phyloP scores from a whole-genome alignment of 2,888 invertebrate genomes.

The Esperia sulphurella region DNA sequence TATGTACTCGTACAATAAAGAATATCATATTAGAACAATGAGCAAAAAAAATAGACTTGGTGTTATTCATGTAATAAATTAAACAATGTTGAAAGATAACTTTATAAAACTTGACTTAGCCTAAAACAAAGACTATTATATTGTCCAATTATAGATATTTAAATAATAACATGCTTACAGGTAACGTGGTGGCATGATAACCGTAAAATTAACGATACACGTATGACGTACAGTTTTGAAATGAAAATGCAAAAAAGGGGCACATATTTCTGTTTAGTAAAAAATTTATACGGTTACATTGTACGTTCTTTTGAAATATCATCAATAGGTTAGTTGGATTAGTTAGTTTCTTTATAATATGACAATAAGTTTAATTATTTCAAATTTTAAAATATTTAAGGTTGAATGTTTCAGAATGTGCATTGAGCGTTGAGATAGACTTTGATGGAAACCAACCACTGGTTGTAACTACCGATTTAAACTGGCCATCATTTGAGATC shows the following conservation, averaged over 20 bases:
- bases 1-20: too few relatives aligned
- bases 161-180: slow-evolving; percentile 19
- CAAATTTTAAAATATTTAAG: too few relatives aligned
- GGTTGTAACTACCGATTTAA: slow-evolving; percentile 15
- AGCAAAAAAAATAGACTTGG: too few relatives aligned
- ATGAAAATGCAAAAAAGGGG: slow-evolving; percentile 34
- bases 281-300: slow-evolving; percentile 38
- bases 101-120: too few relatives aligned
- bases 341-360: not conserved
- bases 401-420: slow-evolving; percentile 42
- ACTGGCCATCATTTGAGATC: slow-evolving; percentile 22
- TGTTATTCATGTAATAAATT: too few relatives aligned
- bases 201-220: slow-evolving; percentile 18
- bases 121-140: too few relatives aligned
- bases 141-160: too few relatives aligned
- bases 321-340: slow-evolving; percentile 26
- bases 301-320: slow-evolving; percentile 32
- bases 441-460: slow-evolving; percentile 31
- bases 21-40: too few relatives aligned
- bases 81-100: too few relatives aligned
- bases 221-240: slow-evolving; percentile 19
- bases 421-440: slow-evolving; percentile 27
- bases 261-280: slow-evolving; percentile 39
- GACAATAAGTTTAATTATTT: not conserved
- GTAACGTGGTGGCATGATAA: slow-evolving; percentile 37